Percentiles rank a stretch among this genome's conserved stretches.
phyloP scores from a whole-genome alignment of 1,140 invertebrate genomes.

The Gryllus bimaculatus region DNA sequence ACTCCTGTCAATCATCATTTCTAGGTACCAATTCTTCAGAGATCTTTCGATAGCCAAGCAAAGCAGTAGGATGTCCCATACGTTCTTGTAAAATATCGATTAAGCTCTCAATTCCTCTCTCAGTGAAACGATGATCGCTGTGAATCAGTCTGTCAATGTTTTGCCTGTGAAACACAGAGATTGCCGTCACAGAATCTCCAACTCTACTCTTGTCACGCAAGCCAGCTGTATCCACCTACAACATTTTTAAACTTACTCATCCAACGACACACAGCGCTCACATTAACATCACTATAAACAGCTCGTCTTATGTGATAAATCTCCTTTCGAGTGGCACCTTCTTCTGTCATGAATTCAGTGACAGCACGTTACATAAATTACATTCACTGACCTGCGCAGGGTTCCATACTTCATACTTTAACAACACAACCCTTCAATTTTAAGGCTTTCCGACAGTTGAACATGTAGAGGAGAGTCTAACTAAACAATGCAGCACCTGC shows the following conservation, averaged over 20 bases:
- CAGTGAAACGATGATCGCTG: too few species aligned
- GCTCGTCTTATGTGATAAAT: background rate
- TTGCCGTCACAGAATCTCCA: background rate
- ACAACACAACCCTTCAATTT: background rate
- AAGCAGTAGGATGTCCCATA: too few species aligned
- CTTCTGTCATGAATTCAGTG: background rate
- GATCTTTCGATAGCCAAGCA: background rate
- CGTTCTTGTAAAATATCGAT: too few species aligned
- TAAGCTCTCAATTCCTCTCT: too few species aligned
- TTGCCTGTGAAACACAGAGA: background rate
- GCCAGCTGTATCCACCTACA: background rate
- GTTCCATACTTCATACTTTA: background rate
- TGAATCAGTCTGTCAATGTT: background rate
- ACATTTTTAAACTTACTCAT: background rate
- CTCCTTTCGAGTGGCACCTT: background rate
- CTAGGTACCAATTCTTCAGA: background rate
- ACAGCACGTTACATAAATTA: background rate
- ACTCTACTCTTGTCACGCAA: background rate
- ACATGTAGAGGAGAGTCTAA: background rate
- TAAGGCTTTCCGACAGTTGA: background rate
- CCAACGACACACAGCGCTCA: background rate
- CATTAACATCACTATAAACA: background rate
- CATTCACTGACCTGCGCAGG: background rate
- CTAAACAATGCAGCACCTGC: background rate
- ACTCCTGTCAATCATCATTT: background rate